Percentiles rank a stretch among this genome's conserved stretches.
Evolutionary conservation across 2,888 invertebrate species (phyloP).

Genomic region (Perizoma affinitatum): DNA sequence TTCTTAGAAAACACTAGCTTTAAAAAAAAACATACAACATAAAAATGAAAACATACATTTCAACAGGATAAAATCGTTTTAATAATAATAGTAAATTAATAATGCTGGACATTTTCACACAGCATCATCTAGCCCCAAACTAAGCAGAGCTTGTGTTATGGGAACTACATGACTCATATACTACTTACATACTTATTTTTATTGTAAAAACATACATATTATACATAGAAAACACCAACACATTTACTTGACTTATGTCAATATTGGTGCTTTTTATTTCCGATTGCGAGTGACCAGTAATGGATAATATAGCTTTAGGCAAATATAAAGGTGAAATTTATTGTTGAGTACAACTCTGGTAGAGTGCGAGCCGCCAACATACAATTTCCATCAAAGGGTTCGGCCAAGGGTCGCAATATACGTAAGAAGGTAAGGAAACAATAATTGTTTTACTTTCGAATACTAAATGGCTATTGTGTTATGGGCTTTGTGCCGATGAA

Average conservation of each 20-base stretch:
- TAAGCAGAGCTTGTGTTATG: too few relatives aligned
- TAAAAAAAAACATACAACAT: too few relatives aligned
- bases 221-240: too few relatives aligned
- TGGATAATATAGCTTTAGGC: constrained; percentile 52
- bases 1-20: too few relatives aligned
- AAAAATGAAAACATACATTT: constrained; percentile 14
- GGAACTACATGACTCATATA: too few relatives aligned
- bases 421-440: constrained; percentile 26
- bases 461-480: constrained; percentile 38
- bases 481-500: constrained; percentile 33
- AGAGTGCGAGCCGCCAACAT: constrained; percentile 56
- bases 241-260: constrained; percentile 28
- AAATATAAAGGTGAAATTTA: constrained; percentile 62
- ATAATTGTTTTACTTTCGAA: constrained; percentile 43
- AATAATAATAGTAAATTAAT: too few relatives aligned
- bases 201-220: too few relatives aligned
- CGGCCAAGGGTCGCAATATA: constrained; percentile 42
- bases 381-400: constrained; percentile 75
- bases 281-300: constrained; percentile 35
- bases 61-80: constrained; percentile 12
- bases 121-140: too few relatives aligned
- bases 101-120: too few relatives aligned
- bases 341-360: constrained; percentile 37
- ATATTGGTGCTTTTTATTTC: constrained; percentile 38
- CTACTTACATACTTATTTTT: too few relatives aligned